A percentile compares a stretch with the other conserved stretches of the same genome.
phyloP scores from a whole-genome alignment of 1,140 invertebrate species.

The Ptiloglossa arizonensis region DNA sequence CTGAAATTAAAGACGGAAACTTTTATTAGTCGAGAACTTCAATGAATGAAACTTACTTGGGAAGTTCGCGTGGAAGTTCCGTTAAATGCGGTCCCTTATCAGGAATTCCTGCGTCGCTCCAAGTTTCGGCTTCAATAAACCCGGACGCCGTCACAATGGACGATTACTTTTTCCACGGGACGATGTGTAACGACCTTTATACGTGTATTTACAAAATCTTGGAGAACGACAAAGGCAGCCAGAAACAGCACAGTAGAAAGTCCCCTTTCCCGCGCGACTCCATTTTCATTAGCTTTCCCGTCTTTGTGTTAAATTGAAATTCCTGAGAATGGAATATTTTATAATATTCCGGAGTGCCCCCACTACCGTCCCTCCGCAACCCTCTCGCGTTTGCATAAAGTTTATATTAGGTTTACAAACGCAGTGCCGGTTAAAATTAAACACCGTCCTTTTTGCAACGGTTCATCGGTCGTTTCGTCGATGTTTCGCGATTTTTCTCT shows the following conservation, averaged over 20 bases:
- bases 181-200: neutral
- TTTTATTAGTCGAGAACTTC: constrained; percentile 29
- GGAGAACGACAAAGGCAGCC: neutral
- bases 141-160: neutral
- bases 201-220: constrained; percentile 8
- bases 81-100: constrained; percentile 39
- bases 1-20: constrained; percentile 21
- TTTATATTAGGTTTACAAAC: too few species aligned
- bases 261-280: too few species aligned
- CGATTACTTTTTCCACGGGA: neutral
- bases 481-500: too few species aligned
- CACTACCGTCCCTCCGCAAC: too few species aligned
- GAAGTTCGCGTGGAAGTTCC: constrained; percentile 20
- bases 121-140: constrained; percentile 6
- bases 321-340: neutral
- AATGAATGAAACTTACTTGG: constrained; percentile 14
- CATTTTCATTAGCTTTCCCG: too few species aligned
- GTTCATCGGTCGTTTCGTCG: too few species aligned
- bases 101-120: constrained; percentile 5
- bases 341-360: too few species aligned
- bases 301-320: neutral
- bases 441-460: too few species aligned
- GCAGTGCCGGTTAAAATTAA: too few species aligned
- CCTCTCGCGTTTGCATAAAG: too few species aligned
- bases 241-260: too few species aligned